Base-by-base conservation (phyloP, 2,888 invertebrate species). In the Patella caerulea region DNA sequence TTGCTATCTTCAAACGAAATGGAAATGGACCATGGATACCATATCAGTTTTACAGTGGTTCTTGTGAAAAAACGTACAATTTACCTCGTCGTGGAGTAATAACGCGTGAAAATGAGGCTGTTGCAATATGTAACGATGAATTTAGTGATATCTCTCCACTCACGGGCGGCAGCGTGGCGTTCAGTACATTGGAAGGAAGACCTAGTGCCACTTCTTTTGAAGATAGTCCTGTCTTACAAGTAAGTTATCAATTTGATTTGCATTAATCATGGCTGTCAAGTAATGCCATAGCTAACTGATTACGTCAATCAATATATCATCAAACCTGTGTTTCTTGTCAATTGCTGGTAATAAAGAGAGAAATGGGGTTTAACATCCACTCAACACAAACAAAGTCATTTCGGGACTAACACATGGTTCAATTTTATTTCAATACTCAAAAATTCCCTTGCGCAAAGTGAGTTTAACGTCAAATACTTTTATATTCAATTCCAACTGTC, bases 91-190 rank as follows among this genome's bases (percentile, higher is more conserved):
- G 84, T 7, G 86, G 81, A 29, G 89, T 95, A 53, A 94, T 95
- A 76, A 93, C 95, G 4, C 95, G 95, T 0, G 95, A 95, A 53
- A 94, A 95, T 71, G 98, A 99, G 91, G 97, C 97, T 0, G 94
- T 96, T 80, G 97, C 99, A 0, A 94, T 99, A n/a, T 99, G 99
- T 91, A 98, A 97, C n/a, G 96, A 97, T 81, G 98, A 98, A 90
- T 99, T 96, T 92, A 98, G 98, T 5, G 99, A 99, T 89, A 98
- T 99, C 84, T 97, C 98, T 0, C 99, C 99, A 0, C 92, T 99
- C 80, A 95, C 96, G 3, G 98, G 97, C 19, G 99, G 98, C 24
- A 97, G 96, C 89, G 97, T 98, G 9, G 96, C 97, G 12, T 99
- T 98, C 92, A 96, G 97, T 15, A 98, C 98, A 0, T 93, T 98